These are phyloP conservation scores for Porphyrio hochstetteri DNA, from an alignment of 2,113 vertebrate species.

Conservation along the genomic window DNA sequence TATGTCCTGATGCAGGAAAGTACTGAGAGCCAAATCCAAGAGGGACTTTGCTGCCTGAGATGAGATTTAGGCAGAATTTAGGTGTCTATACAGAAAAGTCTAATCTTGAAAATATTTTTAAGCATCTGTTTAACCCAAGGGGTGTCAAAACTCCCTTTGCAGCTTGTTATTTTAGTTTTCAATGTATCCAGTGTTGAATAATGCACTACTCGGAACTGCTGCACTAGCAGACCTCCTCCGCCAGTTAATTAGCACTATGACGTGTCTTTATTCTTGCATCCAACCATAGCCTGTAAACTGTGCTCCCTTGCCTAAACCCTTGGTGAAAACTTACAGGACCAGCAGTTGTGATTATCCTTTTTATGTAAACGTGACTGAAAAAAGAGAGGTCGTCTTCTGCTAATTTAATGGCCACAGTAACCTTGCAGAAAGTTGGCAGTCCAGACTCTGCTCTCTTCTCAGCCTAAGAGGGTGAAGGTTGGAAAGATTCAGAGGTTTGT, in stretches of 20 bases:
- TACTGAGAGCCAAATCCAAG: neutral
- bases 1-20: neutral
- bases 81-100: neutral
- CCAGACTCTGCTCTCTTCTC: neutral
- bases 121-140: neutral
- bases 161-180: slow-evolving; percentile 39
- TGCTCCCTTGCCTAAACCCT: neutral
- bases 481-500: neutral
- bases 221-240: neutral
- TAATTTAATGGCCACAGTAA: neutral
- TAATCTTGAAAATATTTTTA: neutral
- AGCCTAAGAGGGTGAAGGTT: neutral
- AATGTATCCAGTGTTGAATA: slow-evolving; percentile 3
- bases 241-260: neutral
- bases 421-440: neutral
- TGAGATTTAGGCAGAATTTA: slow-evolving; percentile 2
- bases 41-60: neutral
- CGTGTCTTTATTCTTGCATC: neutral
- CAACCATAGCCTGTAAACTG: neutral
- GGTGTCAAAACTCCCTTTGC: neutral
- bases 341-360: neutral
- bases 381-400: neutral
- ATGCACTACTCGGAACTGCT: neutral
- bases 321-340: neutral
- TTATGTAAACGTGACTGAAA: neutral